Conservation (phyloP, 2,888 invertebrate genomes). For the Rhogogaster chlorosoma region DNA sequence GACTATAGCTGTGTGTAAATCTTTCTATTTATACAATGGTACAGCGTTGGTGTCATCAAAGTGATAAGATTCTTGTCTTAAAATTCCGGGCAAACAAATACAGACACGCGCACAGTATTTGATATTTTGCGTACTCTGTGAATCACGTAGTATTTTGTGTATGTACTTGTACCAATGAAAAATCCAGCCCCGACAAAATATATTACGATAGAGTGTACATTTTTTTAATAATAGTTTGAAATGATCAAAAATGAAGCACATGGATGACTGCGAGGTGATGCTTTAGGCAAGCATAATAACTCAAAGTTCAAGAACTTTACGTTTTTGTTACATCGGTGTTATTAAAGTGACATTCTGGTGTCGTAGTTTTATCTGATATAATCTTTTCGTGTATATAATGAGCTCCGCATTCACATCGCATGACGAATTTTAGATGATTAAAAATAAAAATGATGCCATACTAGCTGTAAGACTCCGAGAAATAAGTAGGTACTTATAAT, state of each 20-base stretch:
- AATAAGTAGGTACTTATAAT: background rate
- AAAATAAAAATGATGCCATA: background rate
- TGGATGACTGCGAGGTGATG: constrained; percentile 57
- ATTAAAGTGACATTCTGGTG: background rate
- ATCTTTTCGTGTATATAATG: background rate
- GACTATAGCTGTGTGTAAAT: background rate
- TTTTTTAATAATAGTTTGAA: constrained; percentile 76
- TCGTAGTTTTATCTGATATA: background rate
- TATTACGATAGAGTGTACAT: constrained; percentile 63
- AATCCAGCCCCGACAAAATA: constrained; percentile 81
- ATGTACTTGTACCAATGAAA: constrained; percentile 79
- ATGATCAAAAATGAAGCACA: constrained; percentile 84
- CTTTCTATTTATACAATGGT: background rate
- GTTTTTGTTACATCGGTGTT: background rate
- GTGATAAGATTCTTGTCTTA: background rate
- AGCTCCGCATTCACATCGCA: background rate
- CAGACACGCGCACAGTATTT: background rate
- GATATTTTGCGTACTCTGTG: background rate
- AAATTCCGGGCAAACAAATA: background rate
- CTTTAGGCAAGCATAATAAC: background rate
- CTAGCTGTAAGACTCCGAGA: background rate
- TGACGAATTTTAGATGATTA: background rate
- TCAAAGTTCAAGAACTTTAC: background rate
- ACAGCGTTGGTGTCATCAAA: background rate
- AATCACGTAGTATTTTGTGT: background rate